Percentiles rank a stretch among this genome's conserved stretches.
Evolutionary conservation across 2,113 vertebrate species (phyloP).

Genomic region (Sialia sialis): DNA sequence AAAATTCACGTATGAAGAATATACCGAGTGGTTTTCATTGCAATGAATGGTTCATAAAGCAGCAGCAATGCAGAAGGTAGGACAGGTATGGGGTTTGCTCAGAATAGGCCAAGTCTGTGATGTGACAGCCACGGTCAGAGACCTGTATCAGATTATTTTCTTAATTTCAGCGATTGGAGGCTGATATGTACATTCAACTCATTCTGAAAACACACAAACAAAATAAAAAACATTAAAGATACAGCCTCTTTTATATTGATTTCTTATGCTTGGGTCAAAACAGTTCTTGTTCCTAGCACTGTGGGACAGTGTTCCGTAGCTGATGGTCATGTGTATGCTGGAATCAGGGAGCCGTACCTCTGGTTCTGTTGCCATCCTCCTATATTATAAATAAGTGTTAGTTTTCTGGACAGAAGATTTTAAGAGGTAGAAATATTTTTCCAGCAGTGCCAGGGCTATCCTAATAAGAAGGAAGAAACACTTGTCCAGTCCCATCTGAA

Average conservation of each 20-base stretch:
- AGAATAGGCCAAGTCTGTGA: background rate
- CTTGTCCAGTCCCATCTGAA: background rate
- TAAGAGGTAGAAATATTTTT: background rate
- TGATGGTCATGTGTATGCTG: accelerated
- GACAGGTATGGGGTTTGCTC: background rate
- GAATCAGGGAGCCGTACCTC: background rate
- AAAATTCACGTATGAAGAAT: background rate
- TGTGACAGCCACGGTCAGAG: background rate
- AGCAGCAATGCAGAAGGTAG: background rate
- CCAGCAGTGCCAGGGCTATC: background rate
- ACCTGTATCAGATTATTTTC: background rate
- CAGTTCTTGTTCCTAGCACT: background rate
- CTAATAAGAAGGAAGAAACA: background rate
- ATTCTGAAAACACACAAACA: background rate
- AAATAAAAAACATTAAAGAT: background rate
- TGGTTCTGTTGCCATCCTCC: background rate
- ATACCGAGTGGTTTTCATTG: background rate
- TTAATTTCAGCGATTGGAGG: background rate
- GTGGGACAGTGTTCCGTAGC: background rate
- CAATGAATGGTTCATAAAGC: background rate
- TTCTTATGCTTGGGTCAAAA: background rate
- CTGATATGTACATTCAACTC: background rate
- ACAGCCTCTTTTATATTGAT: accelerated
- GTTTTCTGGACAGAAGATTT: background rate
- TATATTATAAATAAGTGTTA: background rate